Evolutionary conservation across 2,888 invertebrate genomes (phyloP), one percentile per base, ranked within the genome.

Genomic region (Conchocele bisecta): DNA sequence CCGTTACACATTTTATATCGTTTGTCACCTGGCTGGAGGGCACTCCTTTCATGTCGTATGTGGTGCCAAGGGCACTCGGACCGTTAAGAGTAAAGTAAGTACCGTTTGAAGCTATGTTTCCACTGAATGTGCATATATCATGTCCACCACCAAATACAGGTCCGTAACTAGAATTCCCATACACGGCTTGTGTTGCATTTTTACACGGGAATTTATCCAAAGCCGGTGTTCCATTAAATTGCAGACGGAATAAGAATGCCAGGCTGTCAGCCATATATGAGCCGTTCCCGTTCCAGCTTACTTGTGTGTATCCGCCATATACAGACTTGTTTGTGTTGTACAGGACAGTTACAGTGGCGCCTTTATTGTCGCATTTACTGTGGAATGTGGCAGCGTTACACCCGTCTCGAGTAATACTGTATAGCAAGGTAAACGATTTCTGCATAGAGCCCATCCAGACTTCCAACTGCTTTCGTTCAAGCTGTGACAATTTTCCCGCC

Each of bases 331-430:
- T 60, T n/a, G 68, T 67, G 59, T 82, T 82, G 66, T 79, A 82
- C 20, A 77, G 37, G 3, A 82, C 71, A 0, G 77, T 75, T 3
- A 81, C 77, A 1, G 82, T 82, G 13, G 79, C 33, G 2, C 82
- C 82, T 50, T 82, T 64, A 41, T 79, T 73, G 70, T 81, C 70
- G 64, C 82, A 82, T 53, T 67, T 66, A 51, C 76, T 59, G 31
- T 82, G 82, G 48, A 82, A 82, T 15, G 75, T 54, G 7, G 56
- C 26, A 17, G 73, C 46, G 7, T 31, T 61, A 57, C 79, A 79
- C 1, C 80, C 79, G 41, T 82, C 79, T 39, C 64, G 57, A 15
- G 75, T 61, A 11, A 75, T 75, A 26, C 57, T 71, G 41, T 77
- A 83, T 37, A 82, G 46, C 9, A 80, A 51, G 6, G 63, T 68